Conservation (phyloP, 2,797 vertebrate species). For the Ambastaia sidthimunki region DNA sequence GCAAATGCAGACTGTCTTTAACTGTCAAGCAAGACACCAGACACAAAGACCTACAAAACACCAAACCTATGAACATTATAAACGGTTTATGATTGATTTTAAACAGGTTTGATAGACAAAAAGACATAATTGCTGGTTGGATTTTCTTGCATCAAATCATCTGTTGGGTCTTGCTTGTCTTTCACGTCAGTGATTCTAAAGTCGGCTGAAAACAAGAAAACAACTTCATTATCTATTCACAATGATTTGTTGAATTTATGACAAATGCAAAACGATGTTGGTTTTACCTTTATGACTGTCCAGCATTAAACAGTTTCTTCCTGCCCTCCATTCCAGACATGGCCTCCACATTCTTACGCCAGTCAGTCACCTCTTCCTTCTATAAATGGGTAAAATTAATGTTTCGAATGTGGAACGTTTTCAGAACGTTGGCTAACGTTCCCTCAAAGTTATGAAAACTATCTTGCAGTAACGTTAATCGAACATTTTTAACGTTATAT, state of each 20-base stretch:
- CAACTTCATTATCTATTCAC: neutral
- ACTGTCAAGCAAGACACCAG: conserved; percentile 6
- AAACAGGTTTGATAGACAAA: neutral
- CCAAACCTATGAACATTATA: conserved; percentile 2
- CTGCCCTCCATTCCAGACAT: conserved; percentile 62
- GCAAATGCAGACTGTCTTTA: conserved; percentile 11
- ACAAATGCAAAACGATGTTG: neutral
- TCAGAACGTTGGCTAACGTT: too few relatives aligned
- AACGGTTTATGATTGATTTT: neutral
- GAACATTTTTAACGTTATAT: too few relatives aligned
- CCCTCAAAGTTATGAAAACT: too few relatives aligned
- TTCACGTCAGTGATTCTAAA: neutral
- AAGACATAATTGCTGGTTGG: conserved; percentile 2
- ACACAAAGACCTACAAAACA: neutral
- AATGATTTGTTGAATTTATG: neutral
- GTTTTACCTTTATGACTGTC: conserved; percentile 41
- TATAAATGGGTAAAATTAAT: conserved; percentile 2
- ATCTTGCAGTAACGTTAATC: too few relatives aligned
- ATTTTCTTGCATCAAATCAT: conserved; percentile 16
- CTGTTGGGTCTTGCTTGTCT: conserved; percentile 10
- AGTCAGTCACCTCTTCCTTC: conserved; percentile 63
- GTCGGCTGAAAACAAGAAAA: conserved; percentile 13
- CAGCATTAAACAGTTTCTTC: conserved; percentile 56
- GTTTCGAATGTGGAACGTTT: neutral
- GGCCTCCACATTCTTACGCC: conserved; percentile 63